These are phyloP conservation scores for Gila orcuttii DNA, from an alignment of 2,113 vertebrate species.

Conservation along the genomic window DNA sequence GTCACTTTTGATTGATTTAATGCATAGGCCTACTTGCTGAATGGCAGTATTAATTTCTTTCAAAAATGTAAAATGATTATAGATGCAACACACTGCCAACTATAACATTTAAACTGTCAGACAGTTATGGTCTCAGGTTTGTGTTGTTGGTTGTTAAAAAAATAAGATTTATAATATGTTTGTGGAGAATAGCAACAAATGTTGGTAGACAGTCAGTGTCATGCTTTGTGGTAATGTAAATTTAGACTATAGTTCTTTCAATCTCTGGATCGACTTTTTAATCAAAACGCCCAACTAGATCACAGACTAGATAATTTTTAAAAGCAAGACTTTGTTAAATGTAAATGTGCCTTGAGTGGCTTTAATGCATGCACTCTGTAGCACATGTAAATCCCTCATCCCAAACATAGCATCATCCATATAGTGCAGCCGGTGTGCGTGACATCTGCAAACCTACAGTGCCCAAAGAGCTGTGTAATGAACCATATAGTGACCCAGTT, in stretches of 20 bases:
- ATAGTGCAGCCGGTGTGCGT: constrained; percentile 1
- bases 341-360: not conserved
- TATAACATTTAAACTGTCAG: not conserved
- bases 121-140: not conserved
- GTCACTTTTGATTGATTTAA: no score
- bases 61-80: no score
- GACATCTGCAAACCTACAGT: constrained; percentile 2
- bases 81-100: not conserved
- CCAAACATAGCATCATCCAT: not conserved
- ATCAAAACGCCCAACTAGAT: not conserved
- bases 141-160: not conserved
- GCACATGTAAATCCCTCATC: not conserved
- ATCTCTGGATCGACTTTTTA: not conserved
- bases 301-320: not conserved
- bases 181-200: not conserved
- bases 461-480: constrained; percentile 16
- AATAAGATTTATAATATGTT: not conserved
- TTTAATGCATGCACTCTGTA: no score
- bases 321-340: not conserved
- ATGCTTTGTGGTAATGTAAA: not conserved
- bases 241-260: not conserved
- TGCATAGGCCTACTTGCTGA: no score
- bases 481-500: constrained; percentile 5
- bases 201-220: not conserved
- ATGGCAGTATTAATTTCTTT: no score